Conservation (phyloP, 2,113 vertebrate species). For the Struthidea cinerea region DNA sequence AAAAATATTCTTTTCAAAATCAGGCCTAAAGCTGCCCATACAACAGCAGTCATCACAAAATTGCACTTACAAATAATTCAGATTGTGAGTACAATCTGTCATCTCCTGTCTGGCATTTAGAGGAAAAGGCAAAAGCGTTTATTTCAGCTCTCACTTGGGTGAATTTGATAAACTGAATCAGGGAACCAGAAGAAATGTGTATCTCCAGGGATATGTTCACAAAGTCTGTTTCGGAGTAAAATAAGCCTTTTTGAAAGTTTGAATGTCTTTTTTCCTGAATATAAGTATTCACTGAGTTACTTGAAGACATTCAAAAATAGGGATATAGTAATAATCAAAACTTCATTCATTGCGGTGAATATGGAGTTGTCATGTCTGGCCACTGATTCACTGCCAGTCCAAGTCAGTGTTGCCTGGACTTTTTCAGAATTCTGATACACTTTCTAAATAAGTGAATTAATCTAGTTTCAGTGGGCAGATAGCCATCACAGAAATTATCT, state of each 20-base stretch:
- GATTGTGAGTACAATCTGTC: background rate
- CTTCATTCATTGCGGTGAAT: background rate
- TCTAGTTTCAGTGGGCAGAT: background rate
- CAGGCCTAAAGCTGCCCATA: background rate
- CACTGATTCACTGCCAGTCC: background rate
- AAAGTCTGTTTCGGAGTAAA: background rate
- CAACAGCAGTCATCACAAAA: background rate
- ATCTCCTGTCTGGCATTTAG: background rate
- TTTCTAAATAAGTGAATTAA: background rate
- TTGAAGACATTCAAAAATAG: background rate
- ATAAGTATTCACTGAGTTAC: background rate
- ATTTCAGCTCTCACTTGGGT: background rate
- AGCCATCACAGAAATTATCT: background rate
- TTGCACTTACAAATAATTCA: background rate
- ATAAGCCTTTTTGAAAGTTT: background rate
- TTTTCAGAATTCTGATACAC: background rate
- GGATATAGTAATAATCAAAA: background rate
- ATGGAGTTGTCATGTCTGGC: background rate
- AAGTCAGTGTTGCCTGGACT: background rate
- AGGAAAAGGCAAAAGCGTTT: background rate
- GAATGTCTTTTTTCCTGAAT: background rate
- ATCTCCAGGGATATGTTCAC: background rate
- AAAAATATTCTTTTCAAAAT: background rate
- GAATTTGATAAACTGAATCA: slow-evolving; percentile 3
- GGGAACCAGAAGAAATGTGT: background rate